A percentile compares a stretch with the other conserved stretches of the same genome.
phyloP scores from a whole-genome alignment of 1,140 invertebrate genomes.

The Chlorops oryzae region DNA sequence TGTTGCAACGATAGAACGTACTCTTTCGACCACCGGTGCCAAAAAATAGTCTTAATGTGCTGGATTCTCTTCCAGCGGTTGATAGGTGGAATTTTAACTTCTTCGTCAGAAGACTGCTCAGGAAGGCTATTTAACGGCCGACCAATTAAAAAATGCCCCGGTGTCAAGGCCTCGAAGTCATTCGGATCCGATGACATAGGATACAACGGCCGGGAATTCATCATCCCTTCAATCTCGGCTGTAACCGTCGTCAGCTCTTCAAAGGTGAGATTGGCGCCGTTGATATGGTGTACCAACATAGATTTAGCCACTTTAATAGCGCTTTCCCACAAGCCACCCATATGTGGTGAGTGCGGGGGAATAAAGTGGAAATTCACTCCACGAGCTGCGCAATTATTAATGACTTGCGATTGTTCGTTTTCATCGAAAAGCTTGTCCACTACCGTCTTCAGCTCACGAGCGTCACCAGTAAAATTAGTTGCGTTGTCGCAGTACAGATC shows the following conservation, averaged over 20 bases:
- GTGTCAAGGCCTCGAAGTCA: slow-evolving; percentile 27
- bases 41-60: too few species aligned
- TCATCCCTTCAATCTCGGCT: slow-evolving; percentile 22
- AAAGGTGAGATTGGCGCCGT: slow-evolving; percentile 12
- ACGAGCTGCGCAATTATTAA: slow-evolving; percentile 4
- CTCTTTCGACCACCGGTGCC: too few species aligned
- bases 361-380: slow-evolving; percentile 28
- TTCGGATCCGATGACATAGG: slow-evolving; percentile 28
- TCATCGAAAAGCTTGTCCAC: neutral
- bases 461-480: slow-evolving; percentile 29
- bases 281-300: slow-evolving; percentile 22
- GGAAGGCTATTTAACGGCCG: too few species aligned
- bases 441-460: slow-evolving; percentile 16
- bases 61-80: too few species aligned
- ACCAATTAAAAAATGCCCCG: too few species aligned
- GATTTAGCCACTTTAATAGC: slow-evolving; percentile 30
- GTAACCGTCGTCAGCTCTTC: slow-evolving; percentile 24
- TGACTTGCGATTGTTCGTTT: neutral
- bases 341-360: slow-evolving; percentile 25
- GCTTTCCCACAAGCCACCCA: too few species aligned
- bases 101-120: too few species aligned
- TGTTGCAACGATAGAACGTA: too few species aligned
- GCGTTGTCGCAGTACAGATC: slow-evolving; percentile 32
- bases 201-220: slow-evolving; percentile 26
- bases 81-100: too few species aligned